Percentiles rank a stretch among this genome's conserved stretches.
Evolutionary conservation across 2,888 invertebrate species (phyloP).

Genomic region (Abrostola tripartita): DNA sequence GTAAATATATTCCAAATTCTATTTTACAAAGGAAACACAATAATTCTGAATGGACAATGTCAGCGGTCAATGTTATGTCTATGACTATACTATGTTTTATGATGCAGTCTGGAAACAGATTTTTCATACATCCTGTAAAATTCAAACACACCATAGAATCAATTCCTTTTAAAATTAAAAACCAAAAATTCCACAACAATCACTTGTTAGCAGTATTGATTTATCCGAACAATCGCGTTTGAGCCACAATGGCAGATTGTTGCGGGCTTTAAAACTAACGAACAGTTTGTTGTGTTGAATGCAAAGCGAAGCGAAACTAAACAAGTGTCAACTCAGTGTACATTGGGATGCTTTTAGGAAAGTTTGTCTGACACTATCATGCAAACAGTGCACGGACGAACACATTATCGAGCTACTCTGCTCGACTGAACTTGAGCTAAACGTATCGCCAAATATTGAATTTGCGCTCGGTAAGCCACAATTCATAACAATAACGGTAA

Average conservation of each 20-base stretch:
- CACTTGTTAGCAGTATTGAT: conserved; percentile 17
- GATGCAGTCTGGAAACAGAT: no score
- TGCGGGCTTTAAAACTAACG: conserved; percentile 28
- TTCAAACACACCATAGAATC: not conserved
- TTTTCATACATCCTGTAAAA: not conserved
- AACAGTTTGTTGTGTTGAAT: conserved; percentile 31
- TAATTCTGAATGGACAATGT: no score
- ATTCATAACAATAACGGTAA: not conserved
- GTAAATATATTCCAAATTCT: no score
- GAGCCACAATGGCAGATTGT: conserved; percentile 18
- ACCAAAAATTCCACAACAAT: not conserved
- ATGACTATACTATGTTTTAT: no score
- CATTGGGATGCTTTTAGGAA: conserved; percentile 25
- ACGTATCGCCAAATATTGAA: conserved; percentile 7
- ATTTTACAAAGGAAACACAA: no score
- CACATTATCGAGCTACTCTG: conserved; percentile 9
- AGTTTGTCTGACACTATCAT: conserved; percentile 18
- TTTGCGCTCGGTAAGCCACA: not conserved
- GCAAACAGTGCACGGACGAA: conserved; percentile 7
- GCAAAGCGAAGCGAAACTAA: conserved; percentile 20
- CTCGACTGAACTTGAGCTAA: not conserved
- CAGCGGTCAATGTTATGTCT: no score
- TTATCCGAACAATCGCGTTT: conserved; percentile 15
- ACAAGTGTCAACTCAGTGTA: conserved; percentile 22
- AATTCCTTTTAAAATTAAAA: conserved; percentile 1